A percentile compares a stretch with the other conserved stretches of the same genome.
These are phyloP conservation scores for Drosophila niveifrons DNA, from an alignment of 2,888 invertebrate genomes.

Conservation along the genomic window DNA sequence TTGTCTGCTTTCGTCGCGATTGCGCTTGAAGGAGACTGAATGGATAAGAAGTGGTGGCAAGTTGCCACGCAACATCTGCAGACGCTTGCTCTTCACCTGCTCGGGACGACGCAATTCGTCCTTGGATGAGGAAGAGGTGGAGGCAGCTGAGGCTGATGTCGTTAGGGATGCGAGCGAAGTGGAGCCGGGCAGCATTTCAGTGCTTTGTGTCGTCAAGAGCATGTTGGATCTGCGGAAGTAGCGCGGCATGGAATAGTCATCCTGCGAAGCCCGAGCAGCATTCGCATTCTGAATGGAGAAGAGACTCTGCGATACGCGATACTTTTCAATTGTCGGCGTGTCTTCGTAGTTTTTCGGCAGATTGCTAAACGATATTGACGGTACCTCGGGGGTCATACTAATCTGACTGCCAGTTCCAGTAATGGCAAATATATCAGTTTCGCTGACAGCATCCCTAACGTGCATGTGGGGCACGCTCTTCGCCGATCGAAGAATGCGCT, in stretches of 20 bases:
- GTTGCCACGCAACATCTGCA: constrained; percentile 84
- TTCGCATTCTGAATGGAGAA: constrained; percentile 87
- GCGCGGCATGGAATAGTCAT: constrained; percentile 88
- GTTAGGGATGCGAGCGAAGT: constrained; percentile 66
- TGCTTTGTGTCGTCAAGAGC: constrained; percentile 82
- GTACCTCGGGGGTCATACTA: constrained; percentile 86
- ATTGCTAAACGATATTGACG: constrained; percentile 85
- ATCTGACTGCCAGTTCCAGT: constrained; percentile 82
- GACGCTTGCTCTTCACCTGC: constrained; percentile 84
- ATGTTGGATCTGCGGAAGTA: constrained; percentile 86
- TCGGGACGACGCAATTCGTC: constrained; percentile 75
- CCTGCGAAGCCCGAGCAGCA: constrained; percentile 84
- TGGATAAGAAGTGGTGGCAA: constrained; percentile 85
- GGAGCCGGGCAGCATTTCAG: constrained; percentile 75
- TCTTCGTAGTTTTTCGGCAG: constrained; percentile 85
- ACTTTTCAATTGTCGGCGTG: constrained; percentile 85
- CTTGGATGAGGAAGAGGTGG: constrained; percentile 72
- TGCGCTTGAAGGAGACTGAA: constrained; percentile 83
- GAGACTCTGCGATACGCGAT: constrained; percentile 84
- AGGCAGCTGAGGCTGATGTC: constrained; percentile 57
- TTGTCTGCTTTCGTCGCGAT: constrained; percentile 80
- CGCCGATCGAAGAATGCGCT: constrained; percentile 80
- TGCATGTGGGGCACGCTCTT: constrained; percentile 84
- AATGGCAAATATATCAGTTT: constrained; percentile 85
- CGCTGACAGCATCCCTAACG: constrained; percentile 82